These are phyloP conservation scores for Drosophila anomelani DNA, from an alignment of 2,888 invertebrate genomes.

Conservation along the genomic window DNA sequence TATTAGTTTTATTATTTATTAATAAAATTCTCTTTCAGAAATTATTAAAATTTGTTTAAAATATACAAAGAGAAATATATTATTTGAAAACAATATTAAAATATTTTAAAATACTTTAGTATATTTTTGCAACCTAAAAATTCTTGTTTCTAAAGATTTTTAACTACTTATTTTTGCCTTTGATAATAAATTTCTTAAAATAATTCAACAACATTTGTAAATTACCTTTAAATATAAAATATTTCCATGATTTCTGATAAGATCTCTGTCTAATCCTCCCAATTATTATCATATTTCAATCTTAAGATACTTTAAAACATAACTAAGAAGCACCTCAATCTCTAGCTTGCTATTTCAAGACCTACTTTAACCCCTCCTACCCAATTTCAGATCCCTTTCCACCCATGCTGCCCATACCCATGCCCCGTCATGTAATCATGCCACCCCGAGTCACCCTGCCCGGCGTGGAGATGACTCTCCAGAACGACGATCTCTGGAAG, in stretches of 20 bases:
- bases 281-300: background rate
- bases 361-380: background rate
- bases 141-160: background rate
- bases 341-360: background rate
- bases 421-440: slow-evolving; percentile 81
- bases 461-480: slow-evolving; percentile 86
- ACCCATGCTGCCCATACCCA: slow-evolving; percentile 80
- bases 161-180: background rate
- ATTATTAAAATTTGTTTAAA: background rate
- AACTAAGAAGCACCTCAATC: no score
- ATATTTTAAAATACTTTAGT: no score
- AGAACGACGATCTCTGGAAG: slow-evolving; percentile 89
- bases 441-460: slow-evolving; percentile 81
- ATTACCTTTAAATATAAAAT: no score
- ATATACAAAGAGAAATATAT: background rate
- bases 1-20: no score
- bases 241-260: background rate
- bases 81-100: background rate
- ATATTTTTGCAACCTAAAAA: background rate
- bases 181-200: background rate
- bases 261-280: no score
- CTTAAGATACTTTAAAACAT: background rate
- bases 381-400: slow-evolving; percentile 81
- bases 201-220: fast-evolving
- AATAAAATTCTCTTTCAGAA: background rate